Evolutionary conservation across 2,113 vertebrate species (phyloP).

Genomic region (Hippopotamus amphibius): DNA sequence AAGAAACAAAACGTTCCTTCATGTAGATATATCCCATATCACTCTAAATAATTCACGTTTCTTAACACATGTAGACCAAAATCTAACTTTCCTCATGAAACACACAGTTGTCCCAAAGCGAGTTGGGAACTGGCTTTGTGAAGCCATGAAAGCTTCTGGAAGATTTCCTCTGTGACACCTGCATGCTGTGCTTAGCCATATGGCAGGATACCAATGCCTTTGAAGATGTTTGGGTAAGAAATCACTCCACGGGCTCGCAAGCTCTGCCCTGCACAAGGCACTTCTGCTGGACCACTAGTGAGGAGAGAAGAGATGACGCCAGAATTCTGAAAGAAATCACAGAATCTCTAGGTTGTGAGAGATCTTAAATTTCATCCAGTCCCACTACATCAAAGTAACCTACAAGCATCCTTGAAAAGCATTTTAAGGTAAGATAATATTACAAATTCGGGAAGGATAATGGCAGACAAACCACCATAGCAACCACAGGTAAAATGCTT

Average conservation of each 20-base stretch:
- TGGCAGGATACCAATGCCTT: not conserved
- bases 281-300: not conserved
- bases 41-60: constrained; percentile 39
- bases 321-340: constrained; percentile 11
- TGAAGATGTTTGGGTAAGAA: not conserved
- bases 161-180: constrained; percentile 58
- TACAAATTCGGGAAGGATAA: not conserved
- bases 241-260: not conserved
- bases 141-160: constrained; percentile 52
- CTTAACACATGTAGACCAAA: constrained; percentile 32
- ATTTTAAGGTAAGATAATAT: constrained; percentile 20
- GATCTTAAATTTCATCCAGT: not conserved
- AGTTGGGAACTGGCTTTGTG: constrained; percentile 30
- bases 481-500: not conserved
- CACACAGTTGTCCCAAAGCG: not conserved
- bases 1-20: constrained; percentile 57
- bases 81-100: constrained; percentile 40
- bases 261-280: not conserved
- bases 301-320: not conserved
- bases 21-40: not conserved
- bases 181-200: constrained; percentile 30
- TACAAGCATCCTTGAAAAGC: constrained; percentile 29
- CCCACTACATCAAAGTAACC: not conserved
- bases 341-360: not conserved
- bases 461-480: not conserved